These are phyloP conservation scores for Zeuzera pyrina DNA, from an alignment of 2,888 invertebrate species.

Conservation along the genomic window DNA sequence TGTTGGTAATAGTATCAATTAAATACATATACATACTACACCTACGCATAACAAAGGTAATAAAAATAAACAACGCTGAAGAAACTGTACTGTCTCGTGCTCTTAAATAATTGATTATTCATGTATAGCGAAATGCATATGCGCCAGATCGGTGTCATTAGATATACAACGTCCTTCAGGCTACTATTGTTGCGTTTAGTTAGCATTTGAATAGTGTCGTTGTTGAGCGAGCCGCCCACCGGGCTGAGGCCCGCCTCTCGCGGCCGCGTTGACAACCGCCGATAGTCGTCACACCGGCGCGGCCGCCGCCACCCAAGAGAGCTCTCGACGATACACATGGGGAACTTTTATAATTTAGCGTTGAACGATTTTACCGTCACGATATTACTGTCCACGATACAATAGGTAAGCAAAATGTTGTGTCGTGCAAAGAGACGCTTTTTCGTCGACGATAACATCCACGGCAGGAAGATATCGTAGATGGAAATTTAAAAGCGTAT, in stretches of 20 bases:
- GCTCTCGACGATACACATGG: background rate
- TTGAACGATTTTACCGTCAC: too few relatives aligned
- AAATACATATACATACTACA: too few relatives aligned
- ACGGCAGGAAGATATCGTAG: too few relatives aligned
- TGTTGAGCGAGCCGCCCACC: conserved; percentile 49
- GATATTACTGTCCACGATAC: too few relatives aligned
- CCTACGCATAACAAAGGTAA: conserved; percentile 70
- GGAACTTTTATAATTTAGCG: too few relatives aligned
- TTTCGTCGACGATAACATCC: too few relatives aligned
- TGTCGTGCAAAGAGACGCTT: too few relatives aligned
- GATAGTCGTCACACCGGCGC: conserved; percentile 9
- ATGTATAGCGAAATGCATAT: conserved; percentile 63
- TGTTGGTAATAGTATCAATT: too few relatives aligned
- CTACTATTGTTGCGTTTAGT: conserved; percentile 67
- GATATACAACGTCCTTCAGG: conserved; percentile 70
- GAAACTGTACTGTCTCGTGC: too few relatives aligned
- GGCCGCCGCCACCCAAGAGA: conserved; percentile 8
- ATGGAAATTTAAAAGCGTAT: too few relatives aligned
- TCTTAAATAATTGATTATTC: conserved; percentile 71
- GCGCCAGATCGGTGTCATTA: conserved; percentile 59
- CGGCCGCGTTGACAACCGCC: conserved; percentile 33
- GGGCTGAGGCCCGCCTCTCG: conserved; percentile 43
- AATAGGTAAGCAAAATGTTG: too few relatives aligned
- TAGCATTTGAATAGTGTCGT: conserved; percentile 65
- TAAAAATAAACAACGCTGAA: conserved; percentile 69